Base-by-base conservation (phyloP, 2,797 vertebrate genomes). In the Nasua narica region DNA sequence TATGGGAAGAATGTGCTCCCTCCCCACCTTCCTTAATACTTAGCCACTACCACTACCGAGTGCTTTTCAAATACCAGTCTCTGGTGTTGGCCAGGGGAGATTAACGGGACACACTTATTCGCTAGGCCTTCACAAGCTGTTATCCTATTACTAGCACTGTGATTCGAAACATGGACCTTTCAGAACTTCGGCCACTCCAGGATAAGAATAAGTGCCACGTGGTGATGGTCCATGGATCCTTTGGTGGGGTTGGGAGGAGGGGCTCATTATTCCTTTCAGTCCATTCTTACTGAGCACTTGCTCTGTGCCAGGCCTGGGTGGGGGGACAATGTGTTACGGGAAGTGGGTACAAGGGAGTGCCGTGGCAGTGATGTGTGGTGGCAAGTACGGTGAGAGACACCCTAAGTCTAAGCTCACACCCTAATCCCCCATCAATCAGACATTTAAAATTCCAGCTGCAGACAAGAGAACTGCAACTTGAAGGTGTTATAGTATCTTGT, bases 1-100 rank as follows among this genome's bases (percentile, higher is more conserved):
- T 52, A 0, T 52, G 94, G 97, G 96, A 96, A 98, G 91, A 96
- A 96, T 90, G 89, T 93, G n/a, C 46, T 95, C 94, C 83, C 52
- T 88, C 77, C 86, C 48, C 40, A 95, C 56, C 95, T 97, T 96
- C 90, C 54, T 82, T 94, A 87, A 50, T 74, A 79, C 43, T 87
- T 84, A 81, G 60, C 54, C 56, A 94, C 54, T 83, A 74, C 43
- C 69, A 91, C 70, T 67, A 76, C 23, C 3, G 10, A 70, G 54
- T 93, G 13, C 81, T 95, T 91, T 95, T 97, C 95, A 94, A 85
- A 90, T 86, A 79, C 16, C 82, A 97, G 82, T 50, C 35, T 92
- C 77, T 95, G 18, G 43, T 92, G n/a, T 79, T 96, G 60, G 11
- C 74, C 35, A 9, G 58, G 70, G 15, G 67, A 52, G 60, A 83